phyloP scores from a whole-genome alignment of 2,888 invertebrate species.

The Arrhopalites spinosus region DNA sequence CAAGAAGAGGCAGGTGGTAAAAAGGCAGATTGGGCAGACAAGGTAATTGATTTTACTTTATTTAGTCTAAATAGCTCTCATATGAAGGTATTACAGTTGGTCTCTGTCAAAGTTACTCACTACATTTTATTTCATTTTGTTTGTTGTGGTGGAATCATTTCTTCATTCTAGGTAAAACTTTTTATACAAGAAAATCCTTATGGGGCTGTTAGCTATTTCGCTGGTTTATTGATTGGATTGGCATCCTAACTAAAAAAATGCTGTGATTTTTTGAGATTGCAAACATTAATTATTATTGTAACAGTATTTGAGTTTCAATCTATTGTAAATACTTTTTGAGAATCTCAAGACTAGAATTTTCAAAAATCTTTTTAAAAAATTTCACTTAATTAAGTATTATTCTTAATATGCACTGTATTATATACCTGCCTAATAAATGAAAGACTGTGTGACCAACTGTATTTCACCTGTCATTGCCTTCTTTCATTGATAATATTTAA shows the following conservation, averaged over 20 bases:
- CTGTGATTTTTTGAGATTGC: neutral
- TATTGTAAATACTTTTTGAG: neutral
- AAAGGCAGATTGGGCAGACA: slow-evolving; percentile 76
- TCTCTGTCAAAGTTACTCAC: slow-evolving; percentile 70
- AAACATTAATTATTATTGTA: neutral
- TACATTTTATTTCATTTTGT: neutral
- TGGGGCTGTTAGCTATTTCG: slow-evolving; percentile 81
- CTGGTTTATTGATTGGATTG: slow-evolving; percentile 86
- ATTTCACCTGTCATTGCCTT: neutral
- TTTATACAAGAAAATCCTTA: slow-evolving; percentile 68
- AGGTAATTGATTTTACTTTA: slow-evolving; percentile 66
- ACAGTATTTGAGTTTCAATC: neutral
- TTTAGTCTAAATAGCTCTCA: neutral
- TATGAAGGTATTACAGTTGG: neutral
- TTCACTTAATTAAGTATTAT: neutral
- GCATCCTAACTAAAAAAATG: slow-evolving; percentile 65
- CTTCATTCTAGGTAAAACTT: neutral
- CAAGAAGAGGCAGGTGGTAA: slow-evolving; percentile 75
- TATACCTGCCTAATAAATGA: neutral
- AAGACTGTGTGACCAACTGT: neutral
- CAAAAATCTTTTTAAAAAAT: neutral
- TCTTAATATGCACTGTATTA: neutral
- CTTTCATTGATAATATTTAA: neutral
- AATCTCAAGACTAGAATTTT: too few relatives aligned
- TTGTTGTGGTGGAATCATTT: neutral